phyloP scores from a whole-genome alignment of 1,140 invertebrate species.

The Charaxes varanes region DNA sequence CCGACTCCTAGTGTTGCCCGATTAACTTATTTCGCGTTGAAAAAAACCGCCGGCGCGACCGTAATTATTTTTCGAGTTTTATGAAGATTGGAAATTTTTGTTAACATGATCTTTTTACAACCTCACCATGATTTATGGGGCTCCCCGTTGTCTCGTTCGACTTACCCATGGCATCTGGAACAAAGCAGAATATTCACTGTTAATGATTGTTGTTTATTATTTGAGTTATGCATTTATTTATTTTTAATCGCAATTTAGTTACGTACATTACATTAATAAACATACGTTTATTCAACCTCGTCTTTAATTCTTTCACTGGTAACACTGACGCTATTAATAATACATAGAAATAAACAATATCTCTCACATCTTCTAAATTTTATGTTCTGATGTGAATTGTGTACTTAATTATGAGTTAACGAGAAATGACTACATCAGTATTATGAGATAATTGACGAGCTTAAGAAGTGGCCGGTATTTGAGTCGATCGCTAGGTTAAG shows the following conservation, averaged over 20 bases:
- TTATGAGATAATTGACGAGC: too few species aligned
- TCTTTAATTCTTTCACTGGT: too few species aligned
- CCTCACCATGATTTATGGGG: constrained; percentile 49
- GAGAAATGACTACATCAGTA: too few species aligned
- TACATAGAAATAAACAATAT: too few species aligned
- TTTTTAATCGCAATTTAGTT: too few species aligned
- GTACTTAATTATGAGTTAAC: too few species aligned
- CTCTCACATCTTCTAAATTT: too few species aligned
- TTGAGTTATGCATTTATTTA: too few species aligned
- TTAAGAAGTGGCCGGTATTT: too few species aligned
- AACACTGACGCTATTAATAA: too few species aligned
- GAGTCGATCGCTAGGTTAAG: too few species aligned
- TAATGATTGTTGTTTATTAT: constrained; percentile 5
- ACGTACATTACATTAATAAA: neutral
- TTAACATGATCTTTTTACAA: constrained; percentile 54
- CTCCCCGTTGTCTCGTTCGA: constrained; percentile 40
- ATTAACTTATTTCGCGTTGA: constrained; percentile 65
- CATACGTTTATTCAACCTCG: neutral
- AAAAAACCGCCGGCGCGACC: constrained; percentile 29
- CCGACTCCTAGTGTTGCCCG: constrained; percentile 68
- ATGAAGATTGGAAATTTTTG: constrained; percentile 72
- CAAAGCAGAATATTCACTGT: constrained; percentile 52
- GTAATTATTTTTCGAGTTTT: constrained; percentile 69
- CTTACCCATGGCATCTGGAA: constrained; percentile 80
- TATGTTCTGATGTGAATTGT: too few species aligned